phyloP scores from a whole-genome alignment of 2,113 vertebrate species.

The Campylomormyrus numenius region DNA sequence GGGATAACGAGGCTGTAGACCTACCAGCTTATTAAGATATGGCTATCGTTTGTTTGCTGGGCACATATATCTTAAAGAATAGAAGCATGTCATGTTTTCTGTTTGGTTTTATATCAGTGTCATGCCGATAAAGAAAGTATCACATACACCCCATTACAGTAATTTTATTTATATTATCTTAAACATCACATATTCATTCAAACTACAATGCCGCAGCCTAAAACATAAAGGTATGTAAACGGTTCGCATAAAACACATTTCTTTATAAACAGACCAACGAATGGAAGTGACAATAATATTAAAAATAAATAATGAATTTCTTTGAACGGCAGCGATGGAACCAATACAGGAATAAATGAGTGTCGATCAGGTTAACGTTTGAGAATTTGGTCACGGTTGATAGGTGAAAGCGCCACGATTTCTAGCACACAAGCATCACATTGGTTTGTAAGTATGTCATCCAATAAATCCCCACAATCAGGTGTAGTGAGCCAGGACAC shows the following conservation, averaged over 20 bases:
- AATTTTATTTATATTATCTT: conserved; percentile 13
- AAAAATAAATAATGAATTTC: neutral
- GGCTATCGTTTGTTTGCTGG: neutral
- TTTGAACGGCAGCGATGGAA: neutral
- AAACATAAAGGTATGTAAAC: conserved; percentile 24
- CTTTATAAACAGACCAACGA: neutral
- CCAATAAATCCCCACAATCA: neutral
- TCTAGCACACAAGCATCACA: neutral
- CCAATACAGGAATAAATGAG: neutral
- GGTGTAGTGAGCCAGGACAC: neutral
- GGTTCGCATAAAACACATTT: conserved; percentile 19
- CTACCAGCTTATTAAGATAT: neutral
- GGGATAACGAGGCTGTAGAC: neutral
- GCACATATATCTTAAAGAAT: neutral
- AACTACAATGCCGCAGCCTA: conserved; percentile 23
- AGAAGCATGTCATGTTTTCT: neutral
- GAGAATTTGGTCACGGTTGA: neutral
- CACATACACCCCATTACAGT: conserved; percentile 8
- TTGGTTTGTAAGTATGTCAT: neutral
- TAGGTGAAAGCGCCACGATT: neutral
- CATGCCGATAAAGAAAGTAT: neutral
- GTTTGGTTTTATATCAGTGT: neutral
- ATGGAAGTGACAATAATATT: neutral
- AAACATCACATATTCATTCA: conserved; percentile 27
- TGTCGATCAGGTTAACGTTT: neutral